A percentile compares a stretch with the other conserved stretches of the same genome.
phyloP scores from a whole-genome alignment of 2,888 invertebrate species.

The Auanema freiburgensis region DNA sequence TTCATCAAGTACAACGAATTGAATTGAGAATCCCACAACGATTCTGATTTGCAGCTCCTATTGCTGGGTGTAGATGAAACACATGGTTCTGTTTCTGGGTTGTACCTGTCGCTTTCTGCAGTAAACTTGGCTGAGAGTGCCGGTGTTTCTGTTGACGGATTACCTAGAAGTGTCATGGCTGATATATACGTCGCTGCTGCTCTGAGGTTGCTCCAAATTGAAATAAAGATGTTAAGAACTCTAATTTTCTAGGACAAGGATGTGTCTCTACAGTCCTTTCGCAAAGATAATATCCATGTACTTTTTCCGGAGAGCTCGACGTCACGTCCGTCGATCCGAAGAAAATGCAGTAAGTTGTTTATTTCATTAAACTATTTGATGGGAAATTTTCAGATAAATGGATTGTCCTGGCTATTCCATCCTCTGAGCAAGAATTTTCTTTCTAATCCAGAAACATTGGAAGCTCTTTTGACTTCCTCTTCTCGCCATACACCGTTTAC shows the following conservation, averaged over 20 bases:
- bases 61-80: conserved; percentile 47
- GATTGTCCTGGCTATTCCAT: conserved; percentile 56
- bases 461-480: conserved; percentile 15
- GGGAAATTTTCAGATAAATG: conserved; percentile 30
- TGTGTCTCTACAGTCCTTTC: conserved; percentile 49
- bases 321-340: conserved; percentile 50
- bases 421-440: conserved; percentile 50
- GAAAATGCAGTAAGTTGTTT: conserved; percentile 23
- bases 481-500: conserved; percentile 8
- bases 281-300: conserved; percentile 51
- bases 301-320: conserved; percentile 52
- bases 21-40: background rate
- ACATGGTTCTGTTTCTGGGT: conserved; percentile 36
- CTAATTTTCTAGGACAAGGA: conserved; percentile 25
- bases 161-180: conserved; percentile 40
- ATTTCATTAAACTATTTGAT: background rate
- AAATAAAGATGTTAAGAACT: background rate
- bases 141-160: conserved; percentile 46
- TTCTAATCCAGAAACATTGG: conserved; percentile 28
- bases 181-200: conserved; percentile 44
- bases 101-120: conserved; percentile 58
- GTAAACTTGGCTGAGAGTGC: conserved; percentile 62
- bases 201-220: conserved; percentile 18
- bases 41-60: conserved; percentile 45
- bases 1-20: conserved; percentile 40